Percentiles rank a stretch among this genome's conserved stretches.
Evolutionary conservation across 1,140 invertebrate genomes (phyloP).

Genomic region (Trypoxylus dichotomus): DNA sequence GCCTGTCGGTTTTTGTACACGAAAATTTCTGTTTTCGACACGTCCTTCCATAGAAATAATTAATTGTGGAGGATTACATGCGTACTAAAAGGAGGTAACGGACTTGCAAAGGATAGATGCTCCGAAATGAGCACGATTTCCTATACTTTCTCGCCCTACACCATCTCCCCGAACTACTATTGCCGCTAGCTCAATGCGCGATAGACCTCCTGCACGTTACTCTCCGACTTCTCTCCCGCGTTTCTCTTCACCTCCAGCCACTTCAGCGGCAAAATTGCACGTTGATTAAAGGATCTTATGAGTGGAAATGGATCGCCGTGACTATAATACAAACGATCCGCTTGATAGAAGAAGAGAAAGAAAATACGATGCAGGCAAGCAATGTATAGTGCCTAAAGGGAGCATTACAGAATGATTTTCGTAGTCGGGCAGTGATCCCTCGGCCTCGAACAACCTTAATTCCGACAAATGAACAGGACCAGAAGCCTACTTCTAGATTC

Average conservation of each 20-base stretch:
- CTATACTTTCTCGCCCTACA: background rate
- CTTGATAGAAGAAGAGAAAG: background rate
- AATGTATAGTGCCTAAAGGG: background rate
- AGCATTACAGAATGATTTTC: background rate
- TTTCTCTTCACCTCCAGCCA: background rate
- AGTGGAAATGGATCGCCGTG: conserved; percentile 14
- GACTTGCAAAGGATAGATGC: background rate
- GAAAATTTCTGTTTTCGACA: background rate
- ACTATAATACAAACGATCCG: conserved; percentile 13
- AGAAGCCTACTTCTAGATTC: background rate
- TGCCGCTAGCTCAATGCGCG: background rate
- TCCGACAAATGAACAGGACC: background rate
- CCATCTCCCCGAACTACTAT: background rate
- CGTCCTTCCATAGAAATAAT: background rate
- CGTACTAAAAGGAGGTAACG: background rate
- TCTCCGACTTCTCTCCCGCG: background rate
- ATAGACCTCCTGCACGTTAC: background rate
- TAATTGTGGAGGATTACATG: background rate
- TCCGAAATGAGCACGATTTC: background rate
- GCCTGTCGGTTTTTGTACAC: background rate
- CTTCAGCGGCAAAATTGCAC: background rate
- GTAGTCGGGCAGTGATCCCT: background rate
- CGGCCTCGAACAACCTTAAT: background rate
- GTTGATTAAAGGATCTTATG: conserved; percentile 23
- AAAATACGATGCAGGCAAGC: background rate